These are phyloP conservation scores for Tholera decimalis DNA, from an alignment of 2,888 invertebrate genomes.

Conservation along the genomic window DNA sequence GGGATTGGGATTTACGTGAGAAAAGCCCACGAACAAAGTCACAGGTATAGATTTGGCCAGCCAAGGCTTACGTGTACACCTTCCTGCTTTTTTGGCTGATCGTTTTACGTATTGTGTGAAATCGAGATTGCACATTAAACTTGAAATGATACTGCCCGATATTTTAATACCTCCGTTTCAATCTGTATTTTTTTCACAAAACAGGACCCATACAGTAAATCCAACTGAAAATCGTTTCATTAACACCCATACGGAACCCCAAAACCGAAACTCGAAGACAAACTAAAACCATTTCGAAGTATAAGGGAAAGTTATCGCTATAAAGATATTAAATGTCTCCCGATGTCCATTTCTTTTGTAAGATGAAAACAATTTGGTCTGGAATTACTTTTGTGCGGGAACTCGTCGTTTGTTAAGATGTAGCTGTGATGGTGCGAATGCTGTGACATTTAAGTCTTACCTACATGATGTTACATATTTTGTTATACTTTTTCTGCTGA, in stretches of 20 bases:
- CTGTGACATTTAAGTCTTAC: conserved; percentile 27
- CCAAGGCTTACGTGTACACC: too few relatives aligned
- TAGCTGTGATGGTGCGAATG: conserved; percentile 30
- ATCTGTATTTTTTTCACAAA: too few relatives aligned
- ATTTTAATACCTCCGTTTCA: too few relatives aligned
- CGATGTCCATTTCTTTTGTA: conserved; percentile 58
- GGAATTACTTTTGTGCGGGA: conserved; percentile 50
- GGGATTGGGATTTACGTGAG: too few relatives aligned
- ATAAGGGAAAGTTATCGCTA: conserved; percentile 39
- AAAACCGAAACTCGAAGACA: conserved; percentile 29
- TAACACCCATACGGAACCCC: not conserved
- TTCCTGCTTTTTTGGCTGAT: too few relatives aligned
- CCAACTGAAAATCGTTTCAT: not conserved
- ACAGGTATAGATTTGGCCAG: too few relatives aligned
- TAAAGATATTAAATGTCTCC: conserved; percentile 71
- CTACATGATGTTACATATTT: not conserved
- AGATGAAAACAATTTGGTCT: conserved; percentile 55
- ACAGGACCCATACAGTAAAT: not conserved
- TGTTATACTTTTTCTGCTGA: not conserved
- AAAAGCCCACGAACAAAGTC: too few relatives aligned
- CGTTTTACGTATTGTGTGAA: too few relatives aligned
- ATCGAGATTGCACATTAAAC: too few relatives aligned
- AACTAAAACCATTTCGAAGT: conserved; percentile 49
- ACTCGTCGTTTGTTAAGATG: conserved; percentile 36
- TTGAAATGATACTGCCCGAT: too few relatives aligned